Evolutionary conservation across 1,140 invertebrate species (phyloP).

Genomic region (Coboldia fuscipes): DNA sequence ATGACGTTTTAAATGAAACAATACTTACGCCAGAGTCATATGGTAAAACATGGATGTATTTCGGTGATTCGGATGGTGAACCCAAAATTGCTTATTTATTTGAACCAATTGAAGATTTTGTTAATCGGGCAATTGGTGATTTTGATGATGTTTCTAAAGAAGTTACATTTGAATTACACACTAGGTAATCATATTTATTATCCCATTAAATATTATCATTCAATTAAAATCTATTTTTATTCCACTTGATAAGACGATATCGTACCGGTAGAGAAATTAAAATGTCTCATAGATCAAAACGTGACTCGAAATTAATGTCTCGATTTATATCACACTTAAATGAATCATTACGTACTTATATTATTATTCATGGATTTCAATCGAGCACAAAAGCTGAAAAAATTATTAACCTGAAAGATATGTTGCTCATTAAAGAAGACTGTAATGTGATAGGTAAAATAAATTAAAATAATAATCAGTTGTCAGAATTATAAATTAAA

Average conservation of each 20-base stretch:
- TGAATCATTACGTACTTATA: slow-evolving; percentile 24
- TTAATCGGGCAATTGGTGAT: slow-evolving; percentile 8
- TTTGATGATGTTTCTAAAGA: no score
- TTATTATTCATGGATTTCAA: slow-evolving; percentile 55
- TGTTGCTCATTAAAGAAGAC: slow-evolving; percentile 26
- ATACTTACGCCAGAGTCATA: slow-evolving; percentile 20
- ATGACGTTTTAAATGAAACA: no score
- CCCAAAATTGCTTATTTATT: slow-evolving; percentile 27
- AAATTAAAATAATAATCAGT: not conserved
- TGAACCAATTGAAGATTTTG: slow-evolving; percentile 11
- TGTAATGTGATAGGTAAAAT: slow-evolving; percentile 33
- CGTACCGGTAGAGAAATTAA: not conserved
- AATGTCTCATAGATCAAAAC: slow-evolving; percentile 5
- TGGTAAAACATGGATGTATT: slow-evolving; percentile 37
- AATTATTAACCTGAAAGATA: slow-evolving; percentile 22
- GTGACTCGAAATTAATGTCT: slow-evolving; percentile 11
- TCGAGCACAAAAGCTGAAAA: slow-evolving; percentile 24
- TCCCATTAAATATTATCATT: not conserved
- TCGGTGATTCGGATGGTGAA: slow-evolving; percentile 34
- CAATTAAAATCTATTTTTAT: not conserved
- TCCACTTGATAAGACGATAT: not conserved
- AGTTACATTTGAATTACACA: slow-evolving; percentile 22
- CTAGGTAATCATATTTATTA: slow-evolving; percentile 9
- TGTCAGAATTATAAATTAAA: not conserved
- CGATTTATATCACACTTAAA: slow-evolving; percentile 13